Base-by-base conservation (phyloP, 2,113 vertebrate genomes). In the Taurulus bubalis region DNA sequence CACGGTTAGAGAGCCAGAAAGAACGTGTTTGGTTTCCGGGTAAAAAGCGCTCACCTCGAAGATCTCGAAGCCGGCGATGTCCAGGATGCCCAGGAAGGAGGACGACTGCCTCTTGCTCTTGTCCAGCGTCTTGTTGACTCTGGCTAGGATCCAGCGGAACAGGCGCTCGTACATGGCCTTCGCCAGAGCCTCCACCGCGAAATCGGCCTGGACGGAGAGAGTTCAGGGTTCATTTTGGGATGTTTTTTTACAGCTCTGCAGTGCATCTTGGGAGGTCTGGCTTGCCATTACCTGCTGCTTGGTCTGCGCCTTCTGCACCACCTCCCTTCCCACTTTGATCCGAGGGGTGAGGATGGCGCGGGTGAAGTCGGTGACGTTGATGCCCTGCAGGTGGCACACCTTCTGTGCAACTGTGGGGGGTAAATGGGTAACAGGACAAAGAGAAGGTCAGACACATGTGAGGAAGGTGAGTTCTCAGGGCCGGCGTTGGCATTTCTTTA, bases 21-120 rank as follows among this genome's bases (percentile, higher is more conserved):
- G 6, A 18, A 18, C 14, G n/a, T n/a, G 24, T 70, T 45, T 4
- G 9, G 14, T 28, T 80, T 24, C 3, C 42, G 14, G 15, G 18
- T 8, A 0, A 34, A 15, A 53, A 24, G 32, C 0, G 4, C 22
- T n/a, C 91, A 98, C 98, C 96, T 97, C 97, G 77, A 99, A 99
- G 84, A 99, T 99, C 93, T 99, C 98, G 90, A 99, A 99, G 64
- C 98, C 98, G 16, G 98, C 98, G 18, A 99, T 99, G 83, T 99
- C 98, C 79, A 99, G 95, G 95, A 99, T 99, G 2, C 98, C 98
- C 53, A 99, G 81, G 94, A 99, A 99, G 2, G 98, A 97, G 2
- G 97, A 95, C 0, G 97, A 95, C 85, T 99, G 97, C 78, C 96
- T 94, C 86, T 98, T 97, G n/a, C 97, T 97, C 93, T 98, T 99